A percentile compares a stretch with the other conserved stretches of the same genome.
phyloP scores from a whole-genome alignment of 2,797 vertebrate genomes.

The Neosilurus mollespiculum region DNA sequence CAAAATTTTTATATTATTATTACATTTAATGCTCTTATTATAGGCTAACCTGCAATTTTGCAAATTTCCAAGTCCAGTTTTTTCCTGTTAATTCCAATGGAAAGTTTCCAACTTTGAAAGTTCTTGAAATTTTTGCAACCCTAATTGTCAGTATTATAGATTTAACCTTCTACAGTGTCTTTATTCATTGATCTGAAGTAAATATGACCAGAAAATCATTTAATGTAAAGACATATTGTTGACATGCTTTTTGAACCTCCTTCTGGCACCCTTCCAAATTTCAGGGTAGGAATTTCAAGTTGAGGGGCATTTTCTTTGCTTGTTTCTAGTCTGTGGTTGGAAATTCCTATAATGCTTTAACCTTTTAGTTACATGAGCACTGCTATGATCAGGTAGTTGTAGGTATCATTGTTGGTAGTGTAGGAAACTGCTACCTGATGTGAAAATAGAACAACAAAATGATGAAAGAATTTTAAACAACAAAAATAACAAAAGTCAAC shows the following conservation, averaged over 20 bases:
- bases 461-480: neutral
- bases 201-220: neutral
- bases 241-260: neutral
- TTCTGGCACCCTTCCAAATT: neutral
- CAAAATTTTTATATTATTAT: too few species aligned
- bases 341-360: neutral
- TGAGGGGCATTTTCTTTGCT: neutral
- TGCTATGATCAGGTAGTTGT: neutral
- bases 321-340: neutral
- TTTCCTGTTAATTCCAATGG: too few species aligned
- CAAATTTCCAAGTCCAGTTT: too few species aligned
- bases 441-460: neutral
- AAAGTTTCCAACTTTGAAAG: neutral
- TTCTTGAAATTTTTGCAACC: neutral
- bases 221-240: too few species aligned
- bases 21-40: too few species aligned
- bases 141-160: neutral
- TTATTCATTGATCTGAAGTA: neutral
- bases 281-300: neutral
- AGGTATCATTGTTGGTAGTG: neutral
- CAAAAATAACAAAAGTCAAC: neutral
- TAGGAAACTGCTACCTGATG: neutral
- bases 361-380: neutral
- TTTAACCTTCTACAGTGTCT: neutral
- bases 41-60: too few species aligned